Conservation (phyloP, 2,888 invertebrate species). For the Oeneis ivallda region DNA sequence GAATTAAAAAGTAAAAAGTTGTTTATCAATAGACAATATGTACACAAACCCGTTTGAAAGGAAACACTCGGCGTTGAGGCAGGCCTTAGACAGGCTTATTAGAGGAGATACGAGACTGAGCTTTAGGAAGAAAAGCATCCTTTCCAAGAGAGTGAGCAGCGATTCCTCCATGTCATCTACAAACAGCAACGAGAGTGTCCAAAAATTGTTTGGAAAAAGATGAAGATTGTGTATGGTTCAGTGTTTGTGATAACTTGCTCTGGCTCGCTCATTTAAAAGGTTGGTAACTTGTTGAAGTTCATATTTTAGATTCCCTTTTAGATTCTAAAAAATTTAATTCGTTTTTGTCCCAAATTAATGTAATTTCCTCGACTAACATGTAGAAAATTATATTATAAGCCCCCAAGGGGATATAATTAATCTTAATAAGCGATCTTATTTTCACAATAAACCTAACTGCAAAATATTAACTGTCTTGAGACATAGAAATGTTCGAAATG, state of each 20-base stretch:
- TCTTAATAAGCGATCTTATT: too few species aligned
- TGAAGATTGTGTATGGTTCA: constrained; percentile 57
- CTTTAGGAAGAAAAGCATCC: constrained; percentile 62
- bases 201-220: constrained; percentile 60
- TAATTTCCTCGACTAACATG: too few species aligned
- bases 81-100: constrained; percentile 84
- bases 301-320: neutral
- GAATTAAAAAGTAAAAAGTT: neutral
- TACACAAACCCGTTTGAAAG: constrained; percentile 87
- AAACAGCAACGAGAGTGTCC: constrained; percentile 50
- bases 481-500: too few species aligned
- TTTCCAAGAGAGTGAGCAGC: constrained; percentile 53
- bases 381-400: too few species aligned
- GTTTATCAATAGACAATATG: constrained; percentile 65
- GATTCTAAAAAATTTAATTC: too few species aligned
- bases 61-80: constrained; percentile 85
- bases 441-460: too few species aligned
- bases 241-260: constrained; percentile 59
- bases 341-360: too few species aligned
- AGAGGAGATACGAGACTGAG: constrained; percentile 72
- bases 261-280: constrained; percentile 55
- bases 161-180: constrained; percentile 64
- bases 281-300: constrained; percentile 48
- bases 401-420: too few species aligned
- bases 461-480: too few species aligned